Percentiles rank a stretch among this genome's conserved stretches.
phyloP scores from a whole-genome alignment of 2,888 invertebrate species.

The Sesia apiformis region DNA sequence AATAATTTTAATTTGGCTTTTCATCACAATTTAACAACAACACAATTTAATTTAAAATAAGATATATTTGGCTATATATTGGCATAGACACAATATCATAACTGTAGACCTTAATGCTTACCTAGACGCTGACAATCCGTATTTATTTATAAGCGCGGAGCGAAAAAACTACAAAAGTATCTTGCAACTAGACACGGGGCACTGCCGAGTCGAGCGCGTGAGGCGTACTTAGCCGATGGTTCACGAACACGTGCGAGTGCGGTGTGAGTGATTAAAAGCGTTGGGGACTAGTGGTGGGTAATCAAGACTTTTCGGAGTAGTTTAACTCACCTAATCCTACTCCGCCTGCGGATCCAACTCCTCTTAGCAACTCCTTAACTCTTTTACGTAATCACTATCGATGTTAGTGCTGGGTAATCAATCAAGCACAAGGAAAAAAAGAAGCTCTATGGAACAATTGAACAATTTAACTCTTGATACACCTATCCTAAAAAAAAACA shows the following conservation, averaged over 20 bases:
- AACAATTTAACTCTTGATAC: too few species aligned
- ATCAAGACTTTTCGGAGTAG: too few species aligned
- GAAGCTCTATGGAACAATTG: too few species aligned
- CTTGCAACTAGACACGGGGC: constrained; percentile 5
- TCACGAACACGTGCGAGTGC: constrained; percentile 9
- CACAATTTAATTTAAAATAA: too few species aligned
- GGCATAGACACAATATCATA: constrained; percentile 7
- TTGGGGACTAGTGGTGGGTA: too few species aligned
- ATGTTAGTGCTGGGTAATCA: too few species aligned
- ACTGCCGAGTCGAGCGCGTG: constrained; percentile 6
- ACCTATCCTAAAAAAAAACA: too few species aligned
- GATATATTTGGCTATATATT: constrained; percentile 10
- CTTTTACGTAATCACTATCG: too few species aligned
- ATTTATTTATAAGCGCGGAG: constrained; percentile 7
- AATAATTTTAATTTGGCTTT: constrained; percentile 7
- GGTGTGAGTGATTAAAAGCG: constrained; percentile 5
- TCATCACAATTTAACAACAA: constrained; percentile 6
- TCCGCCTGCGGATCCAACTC: too few species aligned
- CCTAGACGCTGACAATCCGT: constrained; percentile 8
- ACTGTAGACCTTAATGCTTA: constrained; percentile 3
- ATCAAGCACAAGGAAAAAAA: too few species aligned
- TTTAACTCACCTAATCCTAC: too few species aligned
- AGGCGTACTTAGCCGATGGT: constrained; percentile 4
- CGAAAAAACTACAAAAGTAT: constrained; percentile 7
- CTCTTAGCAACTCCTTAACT: too few species aligned